Conservation (phyloP, 2,797 vertebrate species). For the Phalloptychus januarius region DNA sequence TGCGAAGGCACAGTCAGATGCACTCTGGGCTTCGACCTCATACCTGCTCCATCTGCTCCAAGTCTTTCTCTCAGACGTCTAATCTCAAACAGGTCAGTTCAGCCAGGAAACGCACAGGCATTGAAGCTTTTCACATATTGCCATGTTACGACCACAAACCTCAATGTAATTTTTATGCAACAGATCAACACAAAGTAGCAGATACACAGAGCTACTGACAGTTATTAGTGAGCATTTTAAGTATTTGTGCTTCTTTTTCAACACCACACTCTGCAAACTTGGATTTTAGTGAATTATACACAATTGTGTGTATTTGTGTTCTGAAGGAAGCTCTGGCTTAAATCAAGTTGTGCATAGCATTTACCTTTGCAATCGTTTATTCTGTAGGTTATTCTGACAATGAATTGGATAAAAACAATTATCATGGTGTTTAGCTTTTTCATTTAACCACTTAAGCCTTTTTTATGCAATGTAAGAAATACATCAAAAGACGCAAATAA, state of each 20-base stretch:
- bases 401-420: too few species aligned
- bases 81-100: slow-evolving; percentile 85
- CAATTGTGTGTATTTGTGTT: background rate
- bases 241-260: background rate
- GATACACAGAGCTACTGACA: background rate
- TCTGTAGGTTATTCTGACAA: too few species aligned
- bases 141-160: background rate
- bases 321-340: background rate
- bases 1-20: slow-evolving; percentile 86
- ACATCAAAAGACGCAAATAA: too few species aligned
- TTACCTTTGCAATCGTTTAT: background rate
- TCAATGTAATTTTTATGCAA: background rate
- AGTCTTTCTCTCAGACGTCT: slow-evolving; percentile 92
- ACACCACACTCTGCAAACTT: background rate
- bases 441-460: too few species aligned
- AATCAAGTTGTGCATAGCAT: background rate
- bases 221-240: background rate
- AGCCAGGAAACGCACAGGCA: background rate
- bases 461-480: too few species aligned
- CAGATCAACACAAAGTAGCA: background rate
- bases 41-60: slow-evolving; percentile 86
- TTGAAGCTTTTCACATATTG: background rate
- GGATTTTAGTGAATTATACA: background rate
- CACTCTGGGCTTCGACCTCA: slow-evolving; percentile 90
- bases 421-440: too few species aligned